Conservation (phyloP, 1,140 invertebrate genomes). For the Limonius californicus region DNA sequence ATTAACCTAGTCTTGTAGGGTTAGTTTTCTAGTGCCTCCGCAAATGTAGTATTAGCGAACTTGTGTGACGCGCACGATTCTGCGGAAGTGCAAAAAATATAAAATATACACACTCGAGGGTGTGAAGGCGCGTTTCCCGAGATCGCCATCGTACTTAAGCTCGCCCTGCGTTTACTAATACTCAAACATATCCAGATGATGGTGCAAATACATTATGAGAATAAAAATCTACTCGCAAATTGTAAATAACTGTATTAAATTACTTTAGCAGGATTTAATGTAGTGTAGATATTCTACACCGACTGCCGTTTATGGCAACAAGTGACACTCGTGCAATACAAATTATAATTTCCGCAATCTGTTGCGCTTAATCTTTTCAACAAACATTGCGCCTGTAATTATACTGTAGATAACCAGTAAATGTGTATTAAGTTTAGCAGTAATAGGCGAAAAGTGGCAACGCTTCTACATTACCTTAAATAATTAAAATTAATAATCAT, state of each 20-base stretch:
- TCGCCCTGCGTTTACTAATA: constrained; percentile 34
- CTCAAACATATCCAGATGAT: constrained; percentile 43
- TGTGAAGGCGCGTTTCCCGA: background rate
- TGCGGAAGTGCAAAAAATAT: background rate
- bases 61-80: constrained; percentile 7
- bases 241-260: constrained; percentile 8
- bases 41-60: constrained; percentile 40
- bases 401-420: constrained; percentile 6
- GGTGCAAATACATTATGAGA: constrained; percentile 34
- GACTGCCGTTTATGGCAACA: constrained; percentile 8
- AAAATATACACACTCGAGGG: background rate
- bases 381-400: constrained; percentile 6
- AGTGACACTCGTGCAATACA: constrained; percentile 9
- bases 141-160: constrained; percentile 32
- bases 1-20: constrained; percentile 32
- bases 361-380: background rate
- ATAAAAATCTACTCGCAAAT: constrained; percentile 18
- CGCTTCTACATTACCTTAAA: constrained; percentile 5
- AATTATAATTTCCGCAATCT: constrained; percentile 3
- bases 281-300: constrained; percentile 9
- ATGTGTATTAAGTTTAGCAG: constrained; percentile 2
- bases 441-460: background rate
- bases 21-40: constrained; percentile 45
- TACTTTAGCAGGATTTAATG: background rate
- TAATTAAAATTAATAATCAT: constrained; percentile 4